A percentile compares a stretch with the other conserved stretches of the same genome.
Conservation (phyloP, 1,140 invertebrate species). For the Drosophila burlai region DNA sequence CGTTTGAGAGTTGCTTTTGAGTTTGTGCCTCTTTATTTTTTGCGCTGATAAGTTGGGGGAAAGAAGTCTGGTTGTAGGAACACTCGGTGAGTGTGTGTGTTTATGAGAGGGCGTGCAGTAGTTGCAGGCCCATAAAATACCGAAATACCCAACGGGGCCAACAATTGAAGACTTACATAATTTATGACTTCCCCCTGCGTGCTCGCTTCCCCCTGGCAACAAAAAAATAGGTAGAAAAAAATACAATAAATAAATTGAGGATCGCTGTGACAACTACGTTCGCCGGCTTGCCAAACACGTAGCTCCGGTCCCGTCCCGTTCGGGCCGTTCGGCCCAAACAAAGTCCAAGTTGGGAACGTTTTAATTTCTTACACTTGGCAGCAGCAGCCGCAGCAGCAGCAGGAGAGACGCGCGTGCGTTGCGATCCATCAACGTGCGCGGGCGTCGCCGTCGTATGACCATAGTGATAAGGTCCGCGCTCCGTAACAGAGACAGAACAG, state of each 20-base stretch:
- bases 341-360: constrained; percentile 81
- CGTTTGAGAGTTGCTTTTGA: constrained; percentile 64
- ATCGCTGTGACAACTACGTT: constrained; percentile 58
- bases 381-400: constrained; percentile 68
- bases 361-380: constrained; percentile 83
- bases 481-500: constrained; percentile 38
- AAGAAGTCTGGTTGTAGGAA: constrained; percentile 1
- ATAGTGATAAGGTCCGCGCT: constrained; percentile 55
- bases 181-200: constrained; percentile 77
- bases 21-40: constrained; percentile 62
- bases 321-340: constrained; percentile 60
- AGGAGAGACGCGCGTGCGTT: constrained; percentile 70
- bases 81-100: constrained; percentile 2
- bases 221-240: constrained; percentile 65
- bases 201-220: constrained; percentile 41
- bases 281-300: constrained; percentile 78
- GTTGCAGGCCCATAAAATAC: constrained; percentile 57
- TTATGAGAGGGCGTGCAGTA: constrained; percentile 59
- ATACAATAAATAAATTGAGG: constrained; percentile 83
- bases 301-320: constrained; percentile 43
- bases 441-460: constrained; percentile 62
- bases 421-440: constrained; percentile 80
- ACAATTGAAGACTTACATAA: constrained; percentile 72
- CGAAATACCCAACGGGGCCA: constrained; percentile 32
- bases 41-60: constrained; percentile 18